A percentile compares a stretch with the other conserved stretches of the same genome.
These are phyloP conservation scores for Lordiphosa mommai DNA, from an alignment of 1,140 invertebrate species.

Conservation along the genomic window DNA sequence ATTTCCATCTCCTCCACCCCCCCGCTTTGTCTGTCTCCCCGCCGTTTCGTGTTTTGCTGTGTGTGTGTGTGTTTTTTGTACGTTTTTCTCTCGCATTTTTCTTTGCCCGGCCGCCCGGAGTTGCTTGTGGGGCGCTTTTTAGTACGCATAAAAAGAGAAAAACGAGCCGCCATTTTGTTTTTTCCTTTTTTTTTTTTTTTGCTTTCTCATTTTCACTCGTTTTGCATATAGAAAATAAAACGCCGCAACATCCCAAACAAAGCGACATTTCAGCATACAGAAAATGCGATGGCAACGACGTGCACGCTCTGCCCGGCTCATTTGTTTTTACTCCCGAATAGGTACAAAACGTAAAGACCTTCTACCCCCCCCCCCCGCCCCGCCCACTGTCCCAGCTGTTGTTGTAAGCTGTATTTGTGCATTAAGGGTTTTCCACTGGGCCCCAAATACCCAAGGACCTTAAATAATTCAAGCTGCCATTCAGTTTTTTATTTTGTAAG, in stretches of 20 bases:
- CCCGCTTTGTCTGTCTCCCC: neutral
- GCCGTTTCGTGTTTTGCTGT: neutral
- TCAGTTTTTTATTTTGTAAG: neutral
- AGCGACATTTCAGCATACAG: conserved; percentile 56
- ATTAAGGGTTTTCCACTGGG: conserved; percentile 64
- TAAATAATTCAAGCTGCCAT: conserved; percentile 68
- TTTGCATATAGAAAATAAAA: conserved; percentile 77
- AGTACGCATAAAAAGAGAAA: conserved; percentile 76
- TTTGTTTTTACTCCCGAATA: conserved; percentile 32
- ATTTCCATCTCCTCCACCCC: neutral
- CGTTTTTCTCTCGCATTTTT: conserved; percentile 54
- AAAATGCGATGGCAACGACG: conserved; percentile 39
- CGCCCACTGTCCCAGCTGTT: conserved; percentile 38
- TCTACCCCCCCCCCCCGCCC: neutral
- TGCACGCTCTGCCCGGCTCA: conserved; percentile 23
- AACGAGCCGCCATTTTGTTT: conserved; percentile 73
- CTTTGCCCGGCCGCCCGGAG: conserved; percentile 39
- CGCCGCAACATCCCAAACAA: conserved; percentile 61
- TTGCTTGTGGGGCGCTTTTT: conserved; percentile 61
- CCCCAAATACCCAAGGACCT: conserved; percentile 61
- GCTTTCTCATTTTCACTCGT: conserved; percentile 65
- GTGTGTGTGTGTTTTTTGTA: conserved; percentile 4
- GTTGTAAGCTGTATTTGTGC: conserved; percentile 72
- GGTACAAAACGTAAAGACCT: neutral
- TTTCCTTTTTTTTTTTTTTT: conserved; percentile 68